phyloP scores from a whole-genome alignment of 1,140 invertebrate genomes.

The Drosophila azteca region DNA sequence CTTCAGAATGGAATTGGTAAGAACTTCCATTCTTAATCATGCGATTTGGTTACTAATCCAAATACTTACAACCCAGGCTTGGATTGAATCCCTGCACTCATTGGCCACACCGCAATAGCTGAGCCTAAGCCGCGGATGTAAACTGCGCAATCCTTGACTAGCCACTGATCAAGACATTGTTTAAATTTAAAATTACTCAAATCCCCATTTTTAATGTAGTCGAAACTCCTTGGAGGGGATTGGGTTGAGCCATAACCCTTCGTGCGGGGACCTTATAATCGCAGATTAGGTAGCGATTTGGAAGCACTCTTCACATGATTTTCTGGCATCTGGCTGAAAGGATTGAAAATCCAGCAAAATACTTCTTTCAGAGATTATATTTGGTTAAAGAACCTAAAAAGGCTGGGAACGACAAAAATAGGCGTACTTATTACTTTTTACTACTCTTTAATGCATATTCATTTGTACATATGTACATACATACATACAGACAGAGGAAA shows the following conservation, averaged over 20 bases:
- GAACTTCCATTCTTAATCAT: not conserved
- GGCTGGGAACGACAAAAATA: too few species aligned
- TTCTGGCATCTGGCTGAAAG: constrained; percentile 32
- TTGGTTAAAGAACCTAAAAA: constrained; percentile 1
- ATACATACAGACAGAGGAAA: too few species aligned
- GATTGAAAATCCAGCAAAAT: constrained; percentile 39
- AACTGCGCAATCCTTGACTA: constrained; percentile 27
- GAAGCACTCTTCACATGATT: not conserved
- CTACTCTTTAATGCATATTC: too few species aligned
- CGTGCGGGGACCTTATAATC: not conserved
- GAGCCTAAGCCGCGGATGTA: constrained; percentile 51
- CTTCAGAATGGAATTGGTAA: not conserved
- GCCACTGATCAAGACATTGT: too few species aligned
- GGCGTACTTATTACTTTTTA: too few species aligned
- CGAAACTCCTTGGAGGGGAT: constrained; percentile 35
- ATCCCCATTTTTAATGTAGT: constrained; percentile 58
- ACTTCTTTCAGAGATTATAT: constrained; percentile 19
- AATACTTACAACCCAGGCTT: not conserved
- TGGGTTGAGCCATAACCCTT: too few species aligned
- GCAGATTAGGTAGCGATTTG: not conserved
- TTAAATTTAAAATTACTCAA: constrained; percentile 22
- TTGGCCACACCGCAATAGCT: too few species aligned
- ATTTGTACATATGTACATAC: too few species aligned
- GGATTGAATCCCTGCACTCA: too few species aligned
- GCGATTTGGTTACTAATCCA: constrained; percentile 20